A percentile compares a stretch with the other conserved stretches of the same genome.
These are phyloP conservation scores for Caenorhabditis briggsae DNA, from an alignment of 1,140 invertebrate genomes.

Conservation along the genomic window DNA sequence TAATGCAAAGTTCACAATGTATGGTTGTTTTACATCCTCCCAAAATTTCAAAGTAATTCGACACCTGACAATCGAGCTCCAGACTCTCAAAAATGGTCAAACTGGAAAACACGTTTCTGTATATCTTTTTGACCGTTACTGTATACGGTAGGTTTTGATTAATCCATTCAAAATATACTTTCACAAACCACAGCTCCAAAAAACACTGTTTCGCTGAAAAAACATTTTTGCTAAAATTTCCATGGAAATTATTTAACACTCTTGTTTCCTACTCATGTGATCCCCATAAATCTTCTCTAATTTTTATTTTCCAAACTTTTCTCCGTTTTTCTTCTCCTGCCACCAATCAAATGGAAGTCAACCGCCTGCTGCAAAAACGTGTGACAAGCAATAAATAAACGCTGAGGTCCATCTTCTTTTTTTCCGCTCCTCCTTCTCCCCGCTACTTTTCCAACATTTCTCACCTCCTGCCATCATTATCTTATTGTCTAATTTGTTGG, in stretches of 20 bases:
- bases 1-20: too few species aligned
- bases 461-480: conserved; percentile 13
- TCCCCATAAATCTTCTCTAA: conserved; percentile 15
- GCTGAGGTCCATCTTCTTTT: conserved; percentile 37
- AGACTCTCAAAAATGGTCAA: too few species aligned
- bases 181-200: too few species aligned
- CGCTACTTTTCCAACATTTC: conserved; percentile 23
- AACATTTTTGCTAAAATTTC: too few species aligned
- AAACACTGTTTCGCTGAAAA: too few species aligned
- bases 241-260: not conserved
- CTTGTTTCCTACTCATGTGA: not conserved
- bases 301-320: not conserved
- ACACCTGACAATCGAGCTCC: too few species aligned
- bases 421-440: not conserved
- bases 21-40: too few species aligned
- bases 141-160: too few species aligned
- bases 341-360: conserved; percentile 5
- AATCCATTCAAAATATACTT: too few species aligned
- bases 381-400: conserved; percentile 53
- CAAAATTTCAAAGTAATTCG: too few species aligned
- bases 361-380: conserved; percentile 27
- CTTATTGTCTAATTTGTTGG: conserved; percentile 35
- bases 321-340: not conserved
- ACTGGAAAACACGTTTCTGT: too few species aligned
- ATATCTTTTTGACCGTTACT: too few species aligned